phyloP scores from a whole-genome alignment of 2,113 vertebrate genomes.

The Gracilinanus agilis region DNA sequence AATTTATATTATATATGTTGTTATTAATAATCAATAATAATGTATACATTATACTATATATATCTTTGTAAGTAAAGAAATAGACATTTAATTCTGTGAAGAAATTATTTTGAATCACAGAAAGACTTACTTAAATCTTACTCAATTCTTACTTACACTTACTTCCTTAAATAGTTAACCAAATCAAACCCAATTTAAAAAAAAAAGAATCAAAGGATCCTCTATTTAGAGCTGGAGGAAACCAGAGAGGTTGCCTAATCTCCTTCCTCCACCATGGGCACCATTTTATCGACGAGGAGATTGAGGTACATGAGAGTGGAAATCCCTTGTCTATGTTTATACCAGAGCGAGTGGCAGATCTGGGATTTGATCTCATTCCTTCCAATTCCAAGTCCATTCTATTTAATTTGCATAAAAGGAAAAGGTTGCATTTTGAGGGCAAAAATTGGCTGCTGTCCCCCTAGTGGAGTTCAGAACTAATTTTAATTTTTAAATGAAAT shows the following conservation, averaged over 20 bases:
- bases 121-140: not conserved
- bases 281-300: not conserved
- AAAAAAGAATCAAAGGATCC: not conserved
- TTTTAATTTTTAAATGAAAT: constrained; percentile 55
- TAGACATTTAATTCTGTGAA: not conserved
- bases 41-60: no score
- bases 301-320: not conserved
- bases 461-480: constrained; percentile 46
- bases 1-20: no score
- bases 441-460: not conserved
- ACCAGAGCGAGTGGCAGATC: not conserved
- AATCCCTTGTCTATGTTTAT: not conserved
- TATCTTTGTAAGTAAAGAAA: no score
- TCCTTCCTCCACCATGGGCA: not conserved
- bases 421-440: not conserved
- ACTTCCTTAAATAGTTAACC: not conserved
- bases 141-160: not conserved
- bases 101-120: not conserved
- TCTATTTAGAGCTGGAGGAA: not conserved
- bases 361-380: not conserved
- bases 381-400: not conserved
- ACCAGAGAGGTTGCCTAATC: not conserved
- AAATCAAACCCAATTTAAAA: not conserved
- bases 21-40: no score
- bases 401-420: constrained; percentile 30